A percentile compares a stretch with the other conserved stretches of the same genome.
phyloP scores from a whole-genome alignment of 2,888 invertebrate species.

The Eristalinus aeneus region DNA sequence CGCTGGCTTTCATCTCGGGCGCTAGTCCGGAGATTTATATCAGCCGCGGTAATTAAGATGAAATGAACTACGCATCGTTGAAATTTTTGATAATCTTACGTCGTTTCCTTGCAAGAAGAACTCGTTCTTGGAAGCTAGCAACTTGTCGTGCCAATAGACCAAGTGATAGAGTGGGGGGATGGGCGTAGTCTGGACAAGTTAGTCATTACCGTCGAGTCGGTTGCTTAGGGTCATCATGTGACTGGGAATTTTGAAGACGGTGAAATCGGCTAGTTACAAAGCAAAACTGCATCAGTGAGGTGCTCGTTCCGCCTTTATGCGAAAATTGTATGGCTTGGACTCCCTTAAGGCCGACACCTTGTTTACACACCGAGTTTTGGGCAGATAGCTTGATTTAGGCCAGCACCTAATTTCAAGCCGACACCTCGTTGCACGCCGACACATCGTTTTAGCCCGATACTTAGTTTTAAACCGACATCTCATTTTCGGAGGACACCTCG shows the following conservation, averaged over 20 bases:
- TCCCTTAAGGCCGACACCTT: no score
- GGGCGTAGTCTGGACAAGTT: neutral
- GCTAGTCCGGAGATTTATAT: conserved; percentile 47
- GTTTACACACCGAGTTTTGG: no score
- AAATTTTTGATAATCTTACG: neutral
- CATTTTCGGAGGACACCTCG: no score
- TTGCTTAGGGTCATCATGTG: neutral
- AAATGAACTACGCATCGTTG: conserved; percentile 36
- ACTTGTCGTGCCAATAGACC: neutral
- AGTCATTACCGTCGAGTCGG: neutral
- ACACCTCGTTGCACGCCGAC: no score
- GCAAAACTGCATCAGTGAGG: no score
- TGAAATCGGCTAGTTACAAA: no score
- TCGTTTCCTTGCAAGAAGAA: neutral
- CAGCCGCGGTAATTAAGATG: conserved; percentile 36
- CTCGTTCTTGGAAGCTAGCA: conserved; percentile 14
- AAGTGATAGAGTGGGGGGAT: neutral
- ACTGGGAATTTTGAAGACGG: neutral
- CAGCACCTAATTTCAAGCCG: no score
- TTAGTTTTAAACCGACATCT: no score
- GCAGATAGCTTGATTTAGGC: no score
- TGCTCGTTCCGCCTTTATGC: no score
- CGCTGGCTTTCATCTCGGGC: conserved; percentile 49
- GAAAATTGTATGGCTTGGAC: no score
- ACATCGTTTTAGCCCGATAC: no score